Evolutionary conservation across 2,113 vertebrate genomes (phyloP).

Genomic region (Chionis minor): DNA sequence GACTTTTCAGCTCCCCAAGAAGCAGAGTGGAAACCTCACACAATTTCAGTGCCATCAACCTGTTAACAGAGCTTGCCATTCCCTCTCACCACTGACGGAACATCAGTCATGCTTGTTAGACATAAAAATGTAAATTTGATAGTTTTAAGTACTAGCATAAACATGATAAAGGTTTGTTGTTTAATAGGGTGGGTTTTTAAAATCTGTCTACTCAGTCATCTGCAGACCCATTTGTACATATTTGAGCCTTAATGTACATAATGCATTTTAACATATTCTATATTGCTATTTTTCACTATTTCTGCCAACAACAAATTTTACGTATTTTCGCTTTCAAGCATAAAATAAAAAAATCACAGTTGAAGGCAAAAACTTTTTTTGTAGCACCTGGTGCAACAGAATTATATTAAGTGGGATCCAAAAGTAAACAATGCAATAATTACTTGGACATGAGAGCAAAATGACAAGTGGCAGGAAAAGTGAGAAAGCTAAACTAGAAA

Average conservation of each 20-base stretch:
- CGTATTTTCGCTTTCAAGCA: not conserved
- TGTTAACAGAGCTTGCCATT: not conserved
- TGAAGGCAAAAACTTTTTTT: not conserved
- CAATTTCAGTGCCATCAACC: not conserved
- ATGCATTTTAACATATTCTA: not conserved
- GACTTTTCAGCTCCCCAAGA: not conserved
- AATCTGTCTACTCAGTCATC: not conserved
- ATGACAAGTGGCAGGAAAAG: not conserved
- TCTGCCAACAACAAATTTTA: not conserved
- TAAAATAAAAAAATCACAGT: not conserved
- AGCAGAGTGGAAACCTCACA: not conserved
- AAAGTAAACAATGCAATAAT: not conserved
- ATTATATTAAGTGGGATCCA: not conserved
- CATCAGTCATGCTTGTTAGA: not conserved
- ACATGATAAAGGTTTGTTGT: not conserved
- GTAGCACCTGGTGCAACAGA: not conserved
- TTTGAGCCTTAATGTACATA: not conserved
- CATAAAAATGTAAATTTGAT: not conserved
- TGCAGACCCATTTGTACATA: not conserved
- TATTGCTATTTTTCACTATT: not conserved
- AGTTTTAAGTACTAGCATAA: not conserved
- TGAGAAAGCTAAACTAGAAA: not conserved
- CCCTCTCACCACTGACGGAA: not conserved
- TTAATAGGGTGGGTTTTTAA: not conserved
- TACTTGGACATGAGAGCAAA: not conserved